phyloP scores from a whole-genome alignment of 2,888 invertebrate genomes.

The Brachynemurus nebulosus region DNA sequence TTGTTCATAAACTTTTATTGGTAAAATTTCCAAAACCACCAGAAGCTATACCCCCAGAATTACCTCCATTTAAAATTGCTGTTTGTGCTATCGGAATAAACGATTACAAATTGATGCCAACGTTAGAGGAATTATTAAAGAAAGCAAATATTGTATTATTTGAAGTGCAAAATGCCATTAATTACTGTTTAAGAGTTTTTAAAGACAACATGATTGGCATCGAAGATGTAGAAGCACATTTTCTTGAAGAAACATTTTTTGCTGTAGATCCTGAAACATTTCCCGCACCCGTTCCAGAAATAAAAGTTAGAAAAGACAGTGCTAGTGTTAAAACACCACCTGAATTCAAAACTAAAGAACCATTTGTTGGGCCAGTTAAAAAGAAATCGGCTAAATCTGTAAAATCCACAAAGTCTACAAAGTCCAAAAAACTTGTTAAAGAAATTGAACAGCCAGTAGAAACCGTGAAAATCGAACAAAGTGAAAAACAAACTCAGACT shows the following conservation, averaged over 20 bases:
- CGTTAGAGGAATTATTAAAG: slow-evolving; percentile 24
- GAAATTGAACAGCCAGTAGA: too few species aligned
- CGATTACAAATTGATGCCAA: slow-evolving; percentile 22
- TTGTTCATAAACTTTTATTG: slow-evolving; percentile 26
- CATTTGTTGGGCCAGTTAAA: too few species aligned
- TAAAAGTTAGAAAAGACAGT: too few species aligned
- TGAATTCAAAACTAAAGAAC: too few species aligned
- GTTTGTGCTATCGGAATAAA: slow-evolving; percentile 26
- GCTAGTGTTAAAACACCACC: too few species aligned
- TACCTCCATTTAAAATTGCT: slow-evolving; percentile 23
- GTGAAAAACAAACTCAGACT: slow-evolving; percentile 43
- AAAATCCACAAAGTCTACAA: too few species aligned
- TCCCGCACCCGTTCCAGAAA: too few species aligned
- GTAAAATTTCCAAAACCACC: slow-evolving; percentile 27
- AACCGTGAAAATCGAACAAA: too few species aligned
- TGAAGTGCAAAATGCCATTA: slow-evolving; percentile 33
- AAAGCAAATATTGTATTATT: slow-evolving; percentile 20
- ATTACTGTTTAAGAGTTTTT: slow-evolving; percentile 40
- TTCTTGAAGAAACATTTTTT: slow-evolving; percentile 4
- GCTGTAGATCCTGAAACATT: not conserved
- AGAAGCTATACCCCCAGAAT: slow-evolving; percentile 20
- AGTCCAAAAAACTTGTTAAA: too few species aligned
- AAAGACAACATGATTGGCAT: slow-evolving; percentile 39
- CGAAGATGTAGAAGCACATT: slow-evolving; percentile 32
- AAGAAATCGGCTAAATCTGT: too few species aligned